Percentiles rank a stretch among this genome's conserved stretches.
Conservation (phyloP, 2,113 vertebrate genomes). For the Coptodon rendalli region DNA sequence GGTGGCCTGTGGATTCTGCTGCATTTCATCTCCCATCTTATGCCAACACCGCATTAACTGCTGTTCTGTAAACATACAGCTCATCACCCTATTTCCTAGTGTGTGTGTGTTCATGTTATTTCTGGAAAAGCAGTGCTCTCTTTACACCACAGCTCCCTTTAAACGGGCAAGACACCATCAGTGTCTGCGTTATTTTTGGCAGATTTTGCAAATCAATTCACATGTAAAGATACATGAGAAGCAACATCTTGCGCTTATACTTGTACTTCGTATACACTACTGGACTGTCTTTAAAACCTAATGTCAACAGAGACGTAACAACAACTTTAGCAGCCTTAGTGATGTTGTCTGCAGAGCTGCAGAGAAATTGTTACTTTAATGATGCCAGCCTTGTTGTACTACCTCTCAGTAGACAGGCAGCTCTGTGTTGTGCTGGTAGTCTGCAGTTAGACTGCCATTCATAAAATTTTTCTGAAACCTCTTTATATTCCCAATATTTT, state of each 20-base stretch:
- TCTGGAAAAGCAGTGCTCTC: not conserved
- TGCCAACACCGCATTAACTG: not conserved
- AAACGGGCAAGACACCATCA: not conserved
- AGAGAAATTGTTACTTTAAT: conserved; percentile 26
- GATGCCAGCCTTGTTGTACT: conserved; percentile 27
- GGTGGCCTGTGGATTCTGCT: conserved; percentile 2
- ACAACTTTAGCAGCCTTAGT: not conserved
- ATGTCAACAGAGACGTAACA: not conserved
- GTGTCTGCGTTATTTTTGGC: not conserved
- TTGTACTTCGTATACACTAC: not conserved
- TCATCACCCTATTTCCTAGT: conserved; percentile 3
- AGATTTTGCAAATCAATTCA: conserved; percentile 15
- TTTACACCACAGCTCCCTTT: not conserved
- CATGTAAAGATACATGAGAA: not conserved
- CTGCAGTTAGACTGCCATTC: conserved; percentile 34
- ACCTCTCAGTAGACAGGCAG: conserved; percentile 23
- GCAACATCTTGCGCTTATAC: not conserved
- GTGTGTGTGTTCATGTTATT: conserved; percentile 12
- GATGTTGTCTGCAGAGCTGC: conserved; percentile 10
- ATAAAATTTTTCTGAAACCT: conserved; percentile 61
- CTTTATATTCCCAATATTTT: conserved; percentile 61
- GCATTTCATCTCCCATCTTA: not conserved
- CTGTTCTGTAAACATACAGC: not conserved
- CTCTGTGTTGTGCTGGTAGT: conserved; percentile 1
- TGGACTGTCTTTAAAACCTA: conserved; percentile 6